phyloP scores from a whole-genome alignment of 2,888 invertebrate genomes.

The Eristalinus aeneus region DNA sequence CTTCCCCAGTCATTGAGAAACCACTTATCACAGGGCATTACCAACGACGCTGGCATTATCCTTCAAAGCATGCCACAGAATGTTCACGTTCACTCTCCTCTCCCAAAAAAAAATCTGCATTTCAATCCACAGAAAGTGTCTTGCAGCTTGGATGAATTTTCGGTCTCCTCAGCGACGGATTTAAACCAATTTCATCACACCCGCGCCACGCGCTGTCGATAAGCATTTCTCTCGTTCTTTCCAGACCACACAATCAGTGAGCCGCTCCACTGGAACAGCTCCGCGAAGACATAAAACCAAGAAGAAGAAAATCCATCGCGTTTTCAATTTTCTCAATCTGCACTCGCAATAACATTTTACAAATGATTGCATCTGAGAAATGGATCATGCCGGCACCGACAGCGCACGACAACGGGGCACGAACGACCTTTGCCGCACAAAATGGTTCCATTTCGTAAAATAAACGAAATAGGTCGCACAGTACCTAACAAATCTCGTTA shows the following conservation, averaged over 20 bases:
- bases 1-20: no score
- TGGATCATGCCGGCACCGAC: constrained; percentile 4
- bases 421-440: constrained; percentile 37
- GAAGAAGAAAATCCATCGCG: constrained; percentile 35
- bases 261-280: no score
- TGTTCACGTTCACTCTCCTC: no score
- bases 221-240: not conserved
- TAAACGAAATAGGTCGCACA: constrained; percentile 61
- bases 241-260: not conserved
- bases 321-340: constrained; percentile 63
- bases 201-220: not conserved
- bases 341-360: constrained; percentile 67
- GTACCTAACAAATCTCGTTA: constrained; percentile 68
- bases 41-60: no score
- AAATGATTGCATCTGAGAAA: constrained; percentile 62
- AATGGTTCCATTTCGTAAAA: constrained; percentile 61
- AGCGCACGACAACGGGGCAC: not conserved
- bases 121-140: not conserved
- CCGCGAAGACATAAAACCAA: not conserved
- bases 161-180: not conserved
- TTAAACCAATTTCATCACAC: not conserved
- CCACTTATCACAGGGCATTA: no score
- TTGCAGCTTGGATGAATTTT: not conserved
- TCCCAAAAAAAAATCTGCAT: no score
- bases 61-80: no score